Evolutionary conservation across 2,888 invertebrate genomes (phyloP), one percentile per base, ranked within the genome.

Genomic region (Agonopterix arenella): DNA sequence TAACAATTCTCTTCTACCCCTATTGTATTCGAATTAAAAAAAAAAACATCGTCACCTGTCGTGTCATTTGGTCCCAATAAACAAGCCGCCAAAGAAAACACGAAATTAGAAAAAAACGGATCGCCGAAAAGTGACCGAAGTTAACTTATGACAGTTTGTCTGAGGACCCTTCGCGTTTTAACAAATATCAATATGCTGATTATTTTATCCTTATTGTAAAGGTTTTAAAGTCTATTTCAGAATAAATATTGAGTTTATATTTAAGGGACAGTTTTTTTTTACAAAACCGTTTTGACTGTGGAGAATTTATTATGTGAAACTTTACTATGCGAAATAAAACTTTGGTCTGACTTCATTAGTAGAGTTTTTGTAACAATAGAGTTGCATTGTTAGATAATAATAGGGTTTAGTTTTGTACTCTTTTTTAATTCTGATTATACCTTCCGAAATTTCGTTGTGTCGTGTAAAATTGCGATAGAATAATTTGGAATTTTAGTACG

Each of bases 21-120:
- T 57, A 64, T 64, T 65, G 64, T 66, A 60, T 59, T 60, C 55
- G 53, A 61, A 59, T 50, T 50, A 46, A 74, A 80, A 82, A 74
- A 80, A 82, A 83, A 80, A 72, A 70, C 64, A 61, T 70, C 84
- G 84, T 86, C 89, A 89, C 88, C 89, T 89, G 89, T 85, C 86
- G 85, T 88, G 88, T 88, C 89, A 88, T 88, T 89, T 88, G 89
- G 89, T 81, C 62, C 80, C 82, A 82, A 84, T 84, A 83, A 84
- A 81, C 75, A 70, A 54, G 72, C 85, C 86, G 86, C 81, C 86
- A 85, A 86, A 86, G 84, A 84, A 84, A 82, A 80, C 73, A 79
- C 60, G 64, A 73, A 77, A 75, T 77, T 76, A 71, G 75, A 79
- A 80, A 49, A 84, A 81, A 77, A 57, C 51, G 67, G 68, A 73